These are phyloP conservation scores for Semicossyphus pulcher DNA, from an alignment of 2,113 vertebrate species.

Conservation along the genomic window DNA sequence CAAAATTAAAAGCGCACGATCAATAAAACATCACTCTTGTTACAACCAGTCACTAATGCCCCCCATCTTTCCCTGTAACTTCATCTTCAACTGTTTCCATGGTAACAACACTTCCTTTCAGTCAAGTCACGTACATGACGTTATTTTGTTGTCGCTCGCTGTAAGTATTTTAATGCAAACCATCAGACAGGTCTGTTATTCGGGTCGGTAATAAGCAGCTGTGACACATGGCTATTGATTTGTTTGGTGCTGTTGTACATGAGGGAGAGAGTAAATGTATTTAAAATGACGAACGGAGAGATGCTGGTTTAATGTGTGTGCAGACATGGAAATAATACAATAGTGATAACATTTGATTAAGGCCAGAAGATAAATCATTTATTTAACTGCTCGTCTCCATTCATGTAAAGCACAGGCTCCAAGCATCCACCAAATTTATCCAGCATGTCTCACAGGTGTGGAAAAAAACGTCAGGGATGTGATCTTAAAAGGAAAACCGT, in stretches of 20 bases:
- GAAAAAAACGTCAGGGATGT: not conserved
- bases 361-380: conserved; percentile 42
- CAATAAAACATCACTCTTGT: conserved; percentile 54
- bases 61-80: conserved; percentile 15
- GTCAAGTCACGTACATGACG: conserved; percentile 1
- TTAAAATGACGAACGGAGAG: not conserved
- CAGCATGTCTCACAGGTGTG: not conserved
- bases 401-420: not conserved
- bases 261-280: not conserved
- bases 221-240: not conserved
- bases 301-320: conserved; percentile 25
- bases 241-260: not conserved
- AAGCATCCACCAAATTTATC: not conserved
- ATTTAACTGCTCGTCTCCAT: conserved; percentile 13
- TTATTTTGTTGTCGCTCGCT: conserved; percentile 5
- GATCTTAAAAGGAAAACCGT: not conserved
- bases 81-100: conserved; percentile 55
- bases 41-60: conserved; percentile 13
- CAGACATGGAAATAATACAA: conserved; percentile 60
- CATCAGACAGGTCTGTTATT: not conserved
- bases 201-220: not conserved
- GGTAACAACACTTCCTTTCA: conserved; percentile 47
- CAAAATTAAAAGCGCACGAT: conserved; percentile 46
- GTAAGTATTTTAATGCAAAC: conserved; percentile 7
- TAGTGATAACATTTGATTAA: conserved; percentile 46